Base-by-base conservation (phyloP, 2,888 invertebrate species). In the Apotomis turbidana region DNA sequence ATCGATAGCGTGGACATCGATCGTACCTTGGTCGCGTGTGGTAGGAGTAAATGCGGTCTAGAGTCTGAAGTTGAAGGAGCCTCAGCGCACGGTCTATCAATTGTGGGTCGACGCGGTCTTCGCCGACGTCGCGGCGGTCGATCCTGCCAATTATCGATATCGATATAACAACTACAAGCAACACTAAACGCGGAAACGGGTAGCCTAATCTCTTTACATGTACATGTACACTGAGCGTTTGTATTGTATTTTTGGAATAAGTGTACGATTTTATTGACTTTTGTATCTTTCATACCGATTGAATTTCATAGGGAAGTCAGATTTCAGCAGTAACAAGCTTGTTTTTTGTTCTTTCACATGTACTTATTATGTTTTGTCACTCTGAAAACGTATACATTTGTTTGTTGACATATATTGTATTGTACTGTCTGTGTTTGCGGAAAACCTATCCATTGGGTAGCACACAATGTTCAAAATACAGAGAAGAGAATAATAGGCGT, bases 1-100 rank as follows among this genome's bases (percentile, higher is more conserved):
- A 61, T 71, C 71, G 74, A 71, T n/a, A 71, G 46, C 13, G 64
- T 64, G 58, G 58, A 68, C 72, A 72, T 71, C 92, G 91, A 80
- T 90, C 92, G 91, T 94, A 94, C 94, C 94, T 94, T 90, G 94
- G 94, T 89, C 94, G 92, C 81, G 92, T 91, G 90, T 94, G 93
- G 90, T 93, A 93, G 89, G 94, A 91, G 91, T 94, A 94, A 87
- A 93, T 88, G 90, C 93, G 93, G 91, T 94, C 94, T 85, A 94
- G 90, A 81, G 92, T 92, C 88, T 94, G 93, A 83, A 94, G 92
- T 85, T 94, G 93, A 74, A 94, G 93, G 78, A 94, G 93, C 85
- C 93, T 90, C 85, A 94, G 89, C 76, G 94, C 94, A 79, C 94
- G 93, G 83, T 93, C 93, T 92, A 94, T 91, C 86, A 89, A 86